Base-by-base conservation (phyloP, 2,113 vertebrate genomes). In the Acinonyx jubatus region DNA sequence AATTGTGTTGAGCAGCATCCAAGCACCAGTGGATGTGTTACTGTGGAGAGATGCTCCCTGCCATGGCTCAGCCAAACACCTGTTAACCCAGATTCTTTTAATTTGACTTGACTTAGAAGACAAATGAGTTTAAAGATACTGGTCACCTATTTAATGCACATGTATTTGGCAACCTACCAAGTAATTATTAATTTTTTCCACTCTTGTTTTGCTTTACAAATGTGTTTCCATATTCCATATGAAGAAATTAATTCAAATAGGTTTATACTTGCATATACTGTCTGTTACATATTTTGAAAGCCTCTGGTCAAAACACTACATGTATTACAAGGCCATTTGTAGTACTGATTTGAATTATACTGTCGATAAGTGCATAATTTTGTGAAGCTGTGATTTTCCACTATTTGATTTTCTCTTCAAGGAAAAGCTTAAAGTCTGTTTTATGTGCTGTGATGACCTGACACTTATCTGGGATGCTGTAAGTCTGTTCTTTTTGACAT, bases 181-280 rank as follows among this genome's bases (percentile, higher is more conserved):
- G 41, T 90, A 61, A 65, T 84, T 94, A 3, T 25, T 74, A 45
- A 33, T 68, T 81, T 81, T 65, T 66, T 33, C 10, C n/a, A 29
- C 38, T 89, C 3, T 68, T 89, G 11, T 78, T 97, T 90, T 94
- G 94, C 38, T 79, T 93, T 90, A 74, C 15, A 91, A 91, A 81
- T 33, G 69, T 79, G 8, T 74, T 93, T 80, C 74, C 50, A 4
- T 94, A 65, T 65, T 95, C 38, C 7, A 41, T n/a, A 21, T 87
- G 65, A 96, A 95, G 57, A 94, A 96, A 65, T 85, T 74, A 86
- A 94, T 79, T 97, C 88, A 89, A 14, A 93, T 66, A 91, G 33
- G 6, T 80, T 65, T 96, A 3, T 81, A 81, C 33, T 88, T 97
- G 25, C 41, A 69, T 93, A 45, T 79, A 61, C 36, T 93, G 55